Evolutionary conservation across 2,113 vertebrate genomes (phyloP).

Genomic region (Corythornis cristatus): DNA sequence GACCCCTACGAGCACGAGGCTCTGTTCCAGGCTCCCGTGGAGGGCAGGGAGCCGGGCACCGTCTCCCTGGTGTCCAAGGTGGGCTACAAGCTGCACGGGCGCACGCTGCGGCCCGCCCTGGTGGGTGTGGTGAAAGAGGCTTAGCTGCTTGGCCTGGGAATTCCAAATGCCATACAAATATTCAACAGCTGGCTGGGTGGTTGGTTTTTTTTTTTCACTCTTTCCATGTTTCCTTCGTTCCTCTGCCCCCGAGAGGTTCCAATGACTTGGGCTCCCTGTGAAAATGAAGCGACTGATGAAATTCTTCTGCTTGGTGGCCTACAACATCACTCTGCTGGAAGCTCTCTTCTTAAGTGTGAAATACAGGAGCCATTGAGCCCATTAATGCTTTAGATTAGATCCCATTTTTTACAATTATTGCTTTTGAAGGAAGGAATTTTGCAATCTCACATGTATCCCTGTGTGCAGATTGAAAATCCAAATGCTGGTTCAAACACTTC

Average conservation of each 20-base stretch:
- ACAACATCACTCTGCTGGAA: not conserved
- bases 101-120: constrained; percentile 91
- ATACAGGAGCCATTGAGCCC: not conserved
- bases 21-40: constrained; percentile 85
- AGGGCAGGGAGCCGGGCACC: constrained; percentile 90
- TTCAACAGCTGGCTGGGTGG: constrained; percentile 5
- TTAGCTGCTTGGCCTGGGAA: constrained; percentile 47
- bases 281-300: not conserved
- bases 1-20: constrained; percentile 97
- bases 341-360: not conserved
- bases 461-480: not conserved
- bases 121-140: constrained; percentile 92
- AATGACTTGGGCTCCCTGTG: not conserved
- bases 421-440: not conserved
- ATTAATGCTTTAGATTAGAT: not conserved
- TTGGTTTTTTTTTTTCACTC: not conserved
- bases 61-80: constrained; percentile 92
- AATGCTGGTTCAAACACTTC: not conserved
- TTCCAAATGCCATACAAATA: constrained; percentile 44
- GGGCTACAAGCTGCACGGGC: constrained; percentile 94
- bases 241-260: not conserved
- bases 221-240: not conserved
- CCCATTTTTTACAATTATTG: not conserved
- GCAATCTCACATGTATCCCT: not conserved
- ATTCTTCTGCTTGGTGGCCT: not conserved